Evolutionary conservation across 2,888 invertebrate genomes (phyloP).

Genomic region (Amiota communis): DNA sequence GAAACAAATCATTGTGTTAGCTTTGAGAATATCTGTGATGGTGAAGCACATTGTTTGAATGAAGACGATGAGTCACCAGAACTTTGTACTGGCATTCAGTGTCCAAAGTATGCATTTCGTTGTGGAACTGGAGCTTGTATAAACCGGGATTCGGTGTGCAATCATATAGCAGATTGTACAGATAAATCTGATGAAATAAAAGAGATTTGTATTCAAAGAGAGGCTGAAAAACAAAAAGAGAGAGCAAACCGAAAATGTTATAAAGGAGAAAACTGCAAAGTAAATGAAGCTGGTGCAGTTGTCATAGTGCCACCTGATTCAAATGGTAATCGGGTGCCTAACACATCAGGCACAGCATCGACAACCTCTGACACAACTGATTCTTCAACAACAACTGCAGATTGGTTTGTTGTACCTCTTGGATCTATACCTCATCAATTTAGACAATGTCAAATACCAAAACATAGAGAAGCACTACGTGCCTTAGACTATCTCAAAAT

Average conservation of each 20-base stretch:
- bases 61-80: constrained; percentile 56
- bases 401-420: background rate
- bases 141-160: constrained; percentile 45
- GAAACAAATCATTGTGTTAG: constrained; percentile 50
- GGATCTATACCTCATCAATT: background rate
- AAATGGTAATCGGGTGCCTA: background rate
- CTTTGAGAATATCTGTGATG: constrained; percentile 68
- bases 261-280: background rate
- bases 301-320: background rate
- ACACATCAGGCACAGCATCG: background rate
- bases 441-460: no score
- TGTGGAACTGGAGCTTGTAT: constrained; percentile 65
- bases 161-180: constrained; percentile 51
- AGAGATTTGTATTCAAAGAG: constrained; percentile 42
- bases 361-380: no score
- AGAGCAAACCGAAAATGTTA: background rate
- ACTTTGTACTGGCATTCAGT: constrained; percentile 43
- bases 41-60: constrained; percentile 60
- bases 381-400: background rate
- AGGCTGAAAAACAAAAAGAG: background rate
- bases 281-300: background rate
- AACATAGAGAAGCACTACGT: background rate
- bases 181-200: constrained; percentile 61
- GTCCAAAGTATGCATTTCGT: constrained; percentile 57
- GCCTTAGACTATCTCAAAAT: background rate